Base-by-base conservation (phyloP, 1,140 invertebrate species). In the Drosophila saltans region DNA sequence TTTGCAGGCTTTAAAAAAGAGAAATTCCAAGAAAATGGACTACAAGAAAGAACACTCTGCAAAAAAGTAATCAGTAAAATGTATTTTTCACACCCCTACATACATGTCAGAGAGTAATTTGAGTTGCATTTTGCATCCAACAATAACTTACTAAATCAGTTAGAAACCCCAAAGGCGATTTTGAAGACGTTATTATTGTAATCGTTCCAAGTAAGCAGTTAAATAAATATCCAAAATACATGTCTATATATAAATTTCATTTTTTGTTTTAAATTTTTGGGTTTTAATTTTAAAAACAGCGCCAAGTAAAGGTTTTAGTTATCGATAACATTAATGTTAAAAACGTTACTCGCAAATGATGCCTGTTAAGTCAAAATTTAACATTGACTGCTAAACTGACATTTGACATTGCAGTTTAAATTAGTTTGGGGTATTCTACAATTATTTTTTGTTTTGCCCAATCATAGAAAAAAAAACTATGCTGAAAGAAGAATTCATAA, bases 21-120 rank as follows among this genome's bases (percentile, higher is more conserved):
- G 24, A 10, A 26, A 52, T 52, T 52, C 45, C 45, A 52, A 52
- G 45, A 52, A 52, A 52, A 52, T 26, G 45, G 45, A 52, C 45
- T 52, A 24, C 21, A 26, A 52, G 21, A 26, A 52, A 4, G 21
- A 26, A 26, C 45, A 24, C 21, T 52, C 45, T 26, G 8, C 3
- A 7, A 24, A 26, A 48, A 52, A 52, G 45, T 26, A 52, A 52
- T 52, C 45, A 52, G 45, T 9, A 3, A 26, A 52, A 52, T 52
- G 45, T 52, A 26, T 52, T 52, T 52, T 52, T 52, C 45, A 16
- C 45, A 52, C 45, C 2, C 3, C 45, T 10, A 52, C 45, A 45
- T 16, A 2, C 8, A 8, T 48, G 7, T 16, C 21, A 8, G 2
- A 52, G 8, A 26, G 3, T 10, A 52, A 52, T 24, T 10, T 9